Evolutionary conservation across 1,140 invertebrate genomes (phyloP), one percentile per base, ranked within the genome.

Genomic region (Triops longicaudatus): DNA sequence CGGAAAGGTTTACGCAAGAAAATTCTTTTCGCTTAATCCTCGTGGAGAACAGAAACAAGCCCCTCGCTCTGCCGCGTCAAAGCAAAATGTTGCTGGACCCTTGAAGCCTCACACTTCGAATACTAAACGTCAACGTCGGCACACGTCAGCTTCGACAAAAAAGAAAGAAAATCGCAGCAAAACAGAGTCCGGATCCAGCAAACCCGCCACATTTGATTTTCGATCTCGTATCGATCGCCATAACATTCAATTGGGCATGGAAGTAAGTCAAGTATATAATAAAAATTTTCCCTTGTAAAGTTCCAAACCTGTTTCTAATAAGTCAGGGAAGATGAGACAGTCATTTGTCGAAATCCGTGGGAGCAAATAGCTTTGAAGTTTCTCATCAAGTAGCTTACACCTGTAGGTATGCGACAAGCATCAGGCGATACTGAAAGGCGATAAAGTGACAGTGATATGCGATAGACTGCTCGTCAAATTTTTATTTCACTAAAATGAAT

Each of bases 1-100:
- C 82, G 93, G 93, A 14, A 89, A 94, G 63, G 88, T 91, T 78
- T 95, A 95, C 83, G 93, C 93, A 17, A 91, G 89, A 82, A 87
- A 89, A 80, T 95, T 96, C 84, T 87, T 96, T 44, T 63, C 50
- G 17, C 22, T 63, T n/a, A 63, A 17, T 63, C 50, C 50, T 22
- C 17, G 50, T 63, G 22, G 17, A 22, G 50, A 22, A 63, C 50
- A 63, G 4, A 22, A 63, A 63, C 43, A 44, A 44, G 11, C 43
- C 43, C 50, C 14, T 63, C 50, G 10, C 14, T 22, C 50, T 10
- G 50, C 14, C 3, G 14, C 50, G 10, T 63, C 50, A 17, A 63
- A 63, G 50, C 50, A 17, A 22, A 17, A 63, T 22, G 50, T 63
- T n/a, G 17, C 50, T 22, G 50, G 9, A 63, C 22, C 50, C 22